These are phyloP conservation scores for Rhabdomys pumilio DNA, from an alignment of 2,797 vertebrate genomes.

Conservation along the genomic window DNA sequence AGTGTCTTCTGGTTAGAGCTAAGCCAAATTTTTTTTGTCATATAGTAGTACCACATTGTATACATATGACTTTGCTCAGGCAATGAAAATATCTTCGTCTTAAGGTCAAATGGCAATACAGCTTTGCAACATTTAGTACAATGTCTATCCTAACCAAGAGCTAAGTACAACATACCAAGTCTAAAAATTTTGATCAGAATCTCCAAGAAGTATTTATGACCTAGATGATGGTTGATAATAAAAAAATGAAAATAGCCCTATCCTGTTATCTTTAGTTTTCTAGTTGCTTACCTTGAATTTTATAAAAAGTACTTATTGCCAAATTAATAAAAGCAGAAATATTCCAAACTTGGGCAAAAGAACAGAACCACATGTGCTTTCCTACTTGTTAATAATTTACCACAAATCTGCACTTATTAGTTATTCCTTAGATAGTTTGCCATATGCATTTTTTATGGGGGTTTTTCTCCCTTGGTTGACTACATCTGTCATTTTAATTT, in stretches of 20 bases:
- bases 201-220: neutral
- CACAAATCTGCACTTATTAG: constrained; percentile 66
- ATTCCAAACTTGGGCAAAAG: constrained; percentile 48
- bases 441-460: constrained; percentile 75
- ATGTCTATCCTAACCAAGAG: neutral
- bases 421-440: constrained; percentile 71
- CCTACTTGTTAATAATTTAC: constrained; percentile 73
- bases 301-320: neutral
- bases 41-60: too few species aligned
- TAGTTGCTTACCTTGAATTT: constrained; percentile 31
- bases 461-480: constrained; percentile 71
- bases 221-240: neutral
- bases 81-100: neutral
- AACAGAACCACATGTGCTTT: constrained; percentile 51
- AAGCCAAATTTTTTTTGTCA: too few species aligned
- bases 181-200: constrained; percentile 1
- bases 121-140: neutral
- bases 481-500: constrained; percentile 79
- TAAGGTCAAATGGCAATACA: neutral
- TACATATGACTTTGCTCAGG: neutral
- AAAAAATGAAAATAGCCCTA: neutral
- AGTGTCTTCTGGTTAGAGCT: neutral
- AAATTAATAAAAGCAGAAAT: constrained; percentile 57
- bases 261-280: neutral
- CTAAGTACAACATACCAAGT: neutral